phyloP scores from a whole-genome alignment of 2,888 invertebrate species.

The Leucophenga maculata region DNA sequence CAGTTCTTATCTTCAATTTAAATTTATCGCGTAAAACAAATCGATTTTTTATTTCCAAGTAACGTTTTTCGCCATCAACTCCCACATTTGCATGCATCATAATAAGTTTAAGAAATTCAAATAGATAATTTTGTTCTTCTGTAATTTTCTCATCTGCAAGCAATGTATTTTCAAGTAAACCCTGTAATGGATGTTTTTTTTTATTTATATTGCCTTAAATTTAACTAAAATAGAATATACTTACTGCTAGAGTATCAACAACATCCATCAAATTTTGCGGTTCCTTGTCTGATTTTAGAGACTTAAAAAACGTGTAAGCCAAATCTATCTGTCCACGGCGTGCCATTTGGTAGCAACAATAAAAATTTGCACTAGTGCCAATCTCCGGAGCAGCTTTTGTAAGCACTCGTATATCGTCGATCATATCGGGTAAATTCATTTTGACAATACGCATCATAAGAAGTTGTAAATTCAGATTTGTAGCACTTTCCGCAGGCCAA shows the following conservation, averaged over 20 bases:
- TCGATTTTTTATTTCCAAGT: slow-evolving; percentile 58
- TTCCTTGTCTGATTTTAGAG: slow-evolving; percentile 52
- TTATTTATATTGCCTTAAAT: slow-evolving; percentile 12
- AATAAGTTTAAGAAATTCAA: slow-evolving; percentile 67
- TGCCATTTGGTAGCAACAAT: slow-evolving; percentile 69
- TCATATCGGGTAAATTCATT: slow-evolving; percentile 68
- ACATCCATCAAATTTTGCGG: slow-evolving; percentile 56
- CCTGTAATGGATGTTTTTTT: slow-evolving; percentile 38
- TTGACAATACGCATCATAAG: slow-evolving; percentile 70
- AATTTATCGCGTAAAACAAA: slow-evolving; percentile 58
- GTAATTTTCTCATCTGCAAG: slow-evolving; percentile 41
- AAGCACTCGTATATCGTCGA: slow-evolving; percentile 66
- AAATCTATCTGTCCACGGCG: slow-evolving; percentile 65
- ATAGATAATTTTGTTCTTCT: slow-evolving; percentile 55
- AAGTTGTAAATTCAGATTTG: slow-evolving; percentile 64
- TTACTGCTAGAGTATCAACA: slow-evolving; percentile 56
- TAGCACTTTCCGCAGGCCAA: slow-evolving; percentile 66
- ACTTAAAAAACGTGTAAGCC: slow-evolving; percentile 64
- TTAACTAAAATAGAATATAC: slow-evolving; percentile 26
- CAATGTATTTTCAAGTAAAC: slow-evolving; percentile 49
- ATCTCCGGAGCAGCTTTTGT: slow-evolving; percentile 68
- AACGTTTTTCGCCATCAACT: slow-evolving; percentile 45
- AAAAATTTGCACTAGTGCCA: slow-evolving; percentile 63
- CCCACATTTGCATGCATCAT: slow-evolving; percentile 47
- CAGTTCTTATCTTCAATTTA: slow-evolving; percentile 45